A percentile compares a stretch with the other conserved stretches of the same genome.
Evolutionary conservation across 1,140 invertebrate genomes (phyloP).

Genomic region (Phthorimaea operculella): DNA sequence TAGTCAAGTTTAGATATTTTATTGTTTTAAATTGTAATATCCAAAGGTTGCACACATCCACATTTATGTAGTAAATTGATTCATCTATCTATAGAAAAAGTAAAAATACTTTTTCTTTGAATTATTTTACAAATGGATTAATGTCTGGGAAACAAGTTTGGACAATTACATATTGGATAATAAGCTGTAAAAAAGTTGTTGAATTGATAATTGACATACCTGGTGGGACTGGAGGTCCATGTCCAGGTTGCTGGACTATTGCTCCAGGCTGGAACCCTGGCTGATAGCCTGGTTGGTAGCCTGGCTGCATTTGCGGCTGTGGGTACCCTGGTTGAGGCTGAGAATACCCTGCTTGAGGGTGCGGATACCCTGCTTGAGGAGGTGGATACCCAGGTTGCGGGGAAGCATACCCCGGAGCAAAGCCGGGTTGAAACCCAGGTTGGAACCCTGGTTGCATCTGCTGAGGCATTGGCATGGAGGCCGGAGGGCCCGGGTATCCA

Average conservation of each 20-base stretch:
- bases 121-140: too few species aligned
- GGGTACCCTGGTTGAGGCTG: constrained; percentile 10
- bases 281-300: constrained; percentile 41
- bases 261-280: constrained; percentile 31
- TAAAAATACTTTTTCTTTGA: too few species aligned
- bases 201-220: constrained; percentile 21
- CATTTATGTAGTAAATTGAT: too few species aligned
- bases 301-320: constrained; percentile 21
- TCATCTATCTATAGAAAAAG: too few species aligned
- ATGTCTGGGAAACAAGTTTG: too few species aligned
- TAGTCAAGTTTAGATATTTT: too few species aligned
- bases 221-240: constrained; percentile 31
- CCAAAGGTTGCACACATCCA: too few species aligned
- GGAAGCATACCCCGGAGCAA: neutral
- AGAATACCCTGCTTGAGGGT: neutral
- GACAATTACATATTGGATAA: too few species aligned
- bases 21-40: too few species aligned
- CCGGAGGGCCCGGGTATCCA: constrained; percentile 45
- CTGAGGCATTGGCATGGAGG: constrained; percentile 28
- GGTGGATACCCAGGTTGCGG: neutral
- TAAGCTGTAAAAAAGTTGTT: too few species aligned
- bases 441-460: constrained; percentile 34
- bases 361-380: constrained; percentile 10
- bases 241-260: constrained; percentile 52
- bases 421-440: constrained; percentile 1